phyloP scores from a whole-genome alignment of 1,140 invertebrate genomes.

The Grapholita molesta region DNA sequence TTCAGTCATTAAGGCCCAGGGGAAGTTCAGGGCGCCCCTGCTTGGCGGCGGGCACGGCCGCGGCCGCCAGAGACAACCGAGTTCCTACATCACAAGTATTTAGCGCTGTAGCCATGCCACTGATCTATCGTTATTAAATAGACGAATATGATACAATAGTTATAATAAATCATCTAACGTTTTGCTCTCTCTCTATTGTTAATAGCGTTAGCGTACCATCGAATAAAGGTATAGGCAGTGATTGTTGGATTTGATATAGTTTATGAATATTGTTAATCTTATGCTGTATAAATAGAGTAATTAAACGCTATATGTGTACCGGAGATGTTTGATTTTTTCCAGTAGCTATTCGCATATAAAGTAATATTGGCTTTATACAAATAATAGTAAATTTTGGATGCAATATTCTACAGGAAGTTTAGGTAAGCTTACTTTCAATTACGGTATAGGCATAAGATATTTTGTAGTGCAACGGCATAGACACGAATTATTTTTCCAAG shows the following conservation, averaged over 20 bases:
- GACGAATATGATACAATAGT: conserved; percentile 39
- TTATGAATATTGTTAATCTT: conserved; percentile 78
- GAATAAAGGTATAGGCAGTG: conserved; percentile 69
- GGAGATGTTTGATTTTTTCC: conserved; percentile 67
- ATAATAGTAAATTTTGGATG: conserved; percentile 39
- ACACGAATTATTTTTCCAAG: not conserved
- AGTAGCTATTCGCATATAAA: conserved; percentile 35
- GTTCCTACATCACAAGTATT: conserved; percentile 56
- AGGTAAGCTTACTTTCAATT: conserved; percentile 62
- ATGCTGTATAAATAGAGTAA: conserved; percentile 77
- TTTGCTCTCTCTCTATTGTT: conserved; percentile 70
- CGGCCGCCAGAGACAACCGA: conserved; percentile 38
- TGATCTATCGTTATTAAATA: conserved; percentile 46
- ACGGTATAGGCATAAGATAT: conserved; percentile 46
- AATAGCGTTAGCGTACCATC: conserved; percentile 70
- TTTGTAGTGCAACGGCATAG: not conserved
- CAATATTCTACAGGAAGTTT: conserved; percentile 46
- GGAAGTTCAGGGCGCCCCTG: not conserved
- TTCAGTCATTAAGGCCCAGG: not conserved
- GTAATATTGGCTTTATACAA: conserved; percentile 35
- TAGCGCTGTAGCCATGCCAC: conserved; percentile 46
- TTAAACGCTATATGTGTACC: conserved; percentile 76
- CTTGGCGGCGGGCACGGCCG: conserved; percentile 22
- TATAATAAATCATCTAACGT: conserved; percentile 52
- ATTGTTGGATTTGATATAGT: conserved; percentile 79